Evolutionary conservation across 2,888 invertebrate species (phyloP), one percentile per base, ranked within the genome.

Genomic region (Trichacis sp.): DNA sequence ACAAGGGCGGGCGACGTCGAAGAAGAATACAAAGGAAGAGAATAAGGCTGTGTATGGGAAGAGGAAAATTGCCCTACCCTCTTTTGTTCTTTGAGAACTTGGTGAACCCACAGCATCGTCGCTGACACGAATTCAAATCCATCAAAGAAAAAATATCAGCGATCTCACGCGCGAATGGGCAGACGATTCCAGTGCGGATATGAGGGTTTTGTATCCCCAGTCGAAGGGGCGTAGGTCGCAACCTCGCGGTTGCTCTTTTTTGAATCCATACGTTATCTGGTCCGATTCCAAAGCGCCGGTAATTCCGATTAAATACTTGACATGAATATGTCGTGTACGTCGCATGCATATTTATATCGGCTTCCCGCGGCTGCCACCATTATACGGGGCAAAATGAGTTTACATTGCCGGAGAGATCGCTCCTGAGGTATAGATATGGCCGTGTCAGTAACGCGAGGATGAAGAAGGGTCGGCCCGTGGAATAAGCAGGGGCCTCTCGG

Each of bases 381-480:
- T 75, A 77, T 78, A 73, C 74, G 76, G 71, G 77, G 76, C 74
- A 75, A 78, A 79, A 78, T 78, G 80, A 80, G 75, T 81, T 79
- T 77, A 74, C 77, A 77, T 78, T 77, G 72, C 71, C 51, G 63
- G 40, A 40, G 40, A 40, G 8, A 24, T 24, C 24, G 53, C n/a
- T 20, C 17, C 47, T 42, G 20, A 36, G 45, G 54, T 50, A 58
- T 43, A 52, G 46, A 30, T 55, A 58, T 36, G 49, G 45, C 56
- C 30, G 48, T 46, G 59, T 52, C 48, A 64, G 43, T 38, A 55
- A 49, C 17, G 20, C 14, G 52, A 59, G 40, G 46, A 47, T 40
- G 40, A 64, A 56, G 61, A 62, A 60, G 64, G 33, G 51, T 18
- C 49, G 45, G 42, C 42, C 29, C 24, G 40, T 1, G 14, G 40